Evolutionary conservation across 2,888 invertebrate species (phyloP), one percentile per base, ranked within the genome.

Genomic region (Rhagonycha lutea): DNA sequence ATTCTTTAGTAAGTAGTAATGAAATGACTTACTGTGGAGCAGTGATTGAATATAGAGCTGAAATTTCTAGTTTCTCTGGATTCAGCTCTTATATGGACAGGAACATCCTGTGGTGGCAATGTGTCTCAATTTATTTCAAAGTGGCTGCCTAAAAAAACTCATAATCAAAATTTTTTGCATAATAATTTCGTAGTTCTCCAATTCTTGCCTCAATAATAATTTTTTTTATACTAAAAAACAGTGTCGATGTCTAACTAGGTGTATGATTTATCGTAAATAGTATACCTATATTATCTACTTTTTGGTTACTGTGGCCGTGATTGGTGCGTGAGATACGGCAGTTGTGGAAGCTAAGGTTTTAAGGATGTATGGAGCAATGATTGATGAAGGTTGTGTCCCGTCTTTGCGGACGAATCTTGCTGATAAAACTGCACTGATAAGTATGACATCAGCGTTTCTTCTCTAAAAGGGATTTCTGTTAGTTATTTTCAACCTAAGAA

Each of bases 341-440:
- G 72, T 70, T 73, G 73, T 73, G 73, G 32, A 73, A 70, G 70
- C 70, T 72, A 65, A 67, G 69, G 68, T 67, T 73, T 76, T 73
- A 74, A 77, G 76, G 68, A 70, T 63, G 70, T 67, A 76, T 73
- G 68, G 69, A 71, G 70, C 69, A 76, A 78, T 78, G 78, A 78
- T 78, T 76, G 78, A 78, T 78, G 78, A 76, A 78, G 76, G 78
- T 76, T 78, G 72, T 68, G 68, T 74, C 74, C 78, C 78, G 73
- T 74, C 73, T 76, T 71, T 69, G 63, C 63, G 63, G 74, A 76
- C 67, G 72, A 76, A 73, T 76, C 68, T 65, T 63, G 70, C 71
- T 70, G 78, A 78, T 78, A 76, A 78, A 72, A 75, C 72, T 18
- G 70, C 78, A 70, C 75, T 75, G 78, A 78, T 78, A 78, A 78